Conservation (phyloP, 2,888 invertebrate species). For the Drosophila algonquin region DNA sequence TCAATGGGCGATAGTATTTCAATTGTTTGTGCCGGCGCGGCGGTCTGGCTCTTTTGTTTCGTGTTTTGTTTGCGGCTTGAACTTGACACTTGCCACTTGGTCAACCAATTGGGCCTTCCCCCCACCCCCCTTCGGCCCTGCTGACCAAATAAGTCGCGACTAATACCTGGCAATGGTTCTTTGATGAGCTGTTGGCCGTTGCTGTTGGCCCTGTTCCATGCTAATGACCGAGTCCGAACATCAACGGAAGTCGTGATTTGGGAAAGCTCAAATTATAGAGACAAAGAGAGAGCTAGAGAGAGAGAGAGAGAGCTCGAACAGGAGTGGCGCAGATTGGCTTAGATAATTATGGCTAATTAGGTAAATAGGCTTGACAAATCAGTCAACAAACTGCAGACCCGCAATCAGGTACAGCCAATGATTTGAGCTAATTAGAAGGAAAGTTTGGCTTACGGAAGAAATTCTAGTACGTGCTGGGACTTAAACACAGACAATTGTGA, state of each 20-base stretch:
- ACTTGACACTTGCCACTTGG: slow-evolving; percentile 65
- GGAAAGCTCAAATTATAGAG: slow-evolving; percentile 63
- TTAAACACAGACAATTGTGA: not conserved
- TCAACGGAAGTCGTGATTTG: slow-evolving; percentile 61
- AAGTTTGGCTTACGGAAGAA: slow-evolving; percentile 17
- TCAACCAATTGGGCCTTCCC: slow-evolving; percentile 14
- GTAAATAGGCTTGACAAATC: slow-evolving; percentile 20
- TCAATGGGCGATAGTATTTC: slow-evolving; percentile 59
- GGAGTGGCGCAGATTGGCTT: slow-evolving; percentile 36
- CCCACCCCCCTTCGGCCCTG: not conserved
- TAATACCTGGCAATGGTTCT: slow-evolving; percentile 43
- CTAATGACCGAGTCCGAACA: slow-evolving; percentile 58
- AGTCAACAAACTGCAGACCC: slow-evolving; percentile 27
- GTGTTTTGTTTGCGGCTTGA: slow-evolving; percentile 50
- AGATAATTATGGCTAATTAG: slow-evolving; percentile 52
- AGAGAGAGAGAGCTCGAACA: slow-evolving; percentile 18
- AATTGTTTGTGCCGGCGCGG: slow-evolving; percentile 54
- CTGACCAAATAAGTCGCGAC: slow-evolving; percentile 9
- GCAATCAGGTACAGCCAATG: not conserved
- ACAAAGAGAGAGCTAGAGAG: slow-evolving; percentile 18
- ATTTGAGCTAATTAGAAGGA: slow-evolving; percentile 31
- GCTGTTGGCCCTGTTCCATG: slow-evolving; percentile 54
- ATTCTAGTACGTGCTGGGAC: slow-evolving; percentile 15
- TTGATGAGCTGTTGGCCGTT: slow-evolving; percentile 45
- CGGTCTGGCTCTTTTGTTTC: slow-evolving; percentile 48